Base-by-base conservation (phyloP, 64 coral and sea anemone species). In the Platygyra sinensis region DNA sequence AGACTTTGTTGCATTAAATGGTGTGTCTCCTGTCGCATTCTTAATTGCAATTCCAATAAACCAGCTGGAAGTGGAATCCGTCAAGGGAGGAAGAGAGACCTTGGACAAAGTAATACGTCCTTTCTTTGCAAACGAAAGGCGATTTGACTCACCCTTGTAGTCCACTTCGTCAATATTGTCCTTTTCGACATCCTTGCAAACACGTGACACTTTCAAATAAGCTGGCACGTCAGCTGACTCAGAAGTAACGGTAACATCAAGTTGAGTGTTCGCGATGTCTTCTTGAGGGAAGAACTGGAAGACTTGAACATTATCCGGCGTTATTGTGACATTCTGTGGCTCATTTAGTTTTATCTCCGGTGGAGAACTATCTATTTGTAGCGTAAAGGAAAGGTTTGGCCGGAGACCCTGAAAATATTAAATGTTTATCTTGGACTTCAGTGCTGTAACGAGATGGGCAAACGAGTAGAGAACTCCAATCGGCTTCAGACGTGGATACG, bases 241-340 rank as follows among this genome's bases (percentile, higher is more conserved):
- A 14, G 90, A 92, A 12, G 46, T 87, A 57, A 92, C 90, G 8
- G 90, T 92, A 18, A 87, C 78, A 19, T 92, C 90, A 72, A 92
- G 90, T 10, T 92, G 90, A 13, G 36, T 60, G 1, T 77, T 28
- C 6, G 61, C 30, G 25, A 67, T 79, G 25, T 87, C 33, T 29
- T 8, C 27, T 50, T 83, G 72, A 16, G 90, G 86, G 52, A 87
- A 54, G 38, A 92, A 92, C 42, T 79, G 76, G 62, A 87, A 92
- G 17, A 92, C 71, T 14, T 11, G 10, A 24, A n/a, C 25, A 1
- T 27, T 28, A 1, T 42, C 39, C 38, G 8, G 11, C 8, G 8
- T 78, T 27, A 49, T 1, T 54, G 42, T 5, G 22, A 78, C 33
- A 0, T 18, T 38, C 22, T 20, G 12, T 60, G 77, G 50, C 2